Evolutionary conservation across 1,140 invertebrate species (phyloP), one percentile per base, ranked within the genome.

Genomic region (Piezodorus guildinii): DNA sequence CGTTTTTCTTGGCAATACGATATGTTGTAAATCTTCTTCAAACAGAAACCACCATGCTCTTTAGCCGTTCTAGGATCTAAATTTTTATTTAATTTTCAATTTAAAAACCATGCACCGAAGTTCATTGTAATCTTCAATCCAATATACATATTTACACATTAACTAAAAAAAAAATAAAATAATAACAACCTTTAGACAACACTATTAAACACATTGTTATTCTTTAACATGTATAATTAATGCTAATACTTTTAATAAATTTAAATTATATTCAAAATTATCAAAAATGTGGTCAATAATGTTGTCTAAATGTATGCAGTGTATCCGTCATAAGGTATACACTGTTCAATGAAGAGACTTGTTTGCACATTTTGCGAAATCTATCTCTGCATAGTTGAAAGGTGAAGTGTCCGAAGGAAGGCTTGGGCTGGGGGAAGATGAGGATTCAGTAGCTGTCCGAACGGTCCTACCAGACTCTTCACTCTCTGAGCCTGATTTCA

Each of bases 341-440:
- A 49, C n/a, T 23, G 52, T 23, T 56, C 52, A 56, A 25, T 56
- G 52, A 21, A 56, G 23, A 16, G 52, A 16, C 23, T 56, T 56
- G 23, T 56, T 56, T 17, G 54, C 79, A 65, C 78, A 79, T 74
- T 83, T 83, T 12, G 78, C 78, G 71, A 86, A 87, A 74, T 86
- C 84, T 63, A 86, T 86, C 74, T 85, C 80, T n/a, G 83, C 83
- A 72, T 87, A 87, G 39, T 74, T 77, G 68, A 84, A 81, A 51
- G 77, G 52, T 3, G 60, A 23, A 8, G 46, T 23, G 10, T 66
- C 46, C 3, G 66, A 46, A 4, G 52, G 43, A 16, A 56, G n/a
- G 58, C 70, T 71, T 27, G 70, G 70, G 45, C 68, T 69, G 6
- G 70, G 69, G 1, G 68, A 65, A 17, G 65, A 66, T 5, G 66